These are phyloP conservation scores for Numida meleagris DNA, from an alignment of 2,113 vertebrate genomes.

Conservation along the genomic window DNA sequence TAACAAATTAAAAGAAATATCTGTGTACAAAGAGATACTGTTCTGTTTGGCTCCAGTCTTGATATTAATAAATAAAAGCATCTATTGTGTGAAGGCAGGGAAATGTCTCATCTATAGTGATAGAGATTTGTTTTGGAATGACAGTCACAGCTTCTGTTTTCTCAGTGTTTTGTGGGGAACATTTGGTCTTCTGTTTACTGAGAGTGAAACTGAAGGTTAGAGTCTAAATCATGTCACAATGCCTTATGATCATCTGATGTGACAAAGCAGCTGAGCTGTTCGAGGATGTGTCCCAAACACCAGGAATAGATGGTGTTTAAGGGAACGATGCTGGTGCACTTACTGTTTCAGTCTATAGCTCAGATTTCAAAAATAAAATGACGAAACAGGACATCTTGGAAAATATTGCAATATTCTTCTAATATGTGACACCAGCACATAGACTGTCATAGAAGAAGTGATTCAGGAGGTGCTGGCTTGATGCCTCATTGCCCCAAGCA, in stretches of 20 bases:
- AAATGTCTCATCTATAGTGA: slow-evolving; percentile 43
- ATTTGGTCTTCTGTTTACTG: slow-evolving; percentile 57
- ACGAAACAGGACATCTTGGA: neutral
- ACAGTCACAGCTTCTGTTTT: slow-evolving; percentile 55
- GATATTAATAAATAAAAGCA: slow-evolving; percentile 64
- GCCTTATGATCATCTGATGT: slow-evolving; percentile 32
- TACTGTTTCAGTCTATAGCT: neutral
- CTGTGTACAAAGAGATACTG: slow-evolving; percentile 48
- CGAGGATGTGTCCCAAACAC: neutral
- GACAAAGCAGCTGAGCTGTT: slow-evolving; percentile 57
- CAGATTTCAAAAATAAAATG: neutral
- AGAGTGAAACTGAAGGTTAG: slow-evolving; percentile 54
- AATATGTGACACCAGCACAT: neutral
- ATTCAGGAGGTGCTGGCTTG: slow-evolving; percentile 40
- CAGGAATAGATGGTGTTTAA: neutral
- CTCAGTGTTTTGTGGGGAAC: slow-evolving; percentile 36
- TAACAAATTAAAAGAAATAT: slow-evolving; percentile 59
- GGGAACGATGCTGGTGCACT: neutral
- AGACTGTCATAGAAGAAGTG: neutral
- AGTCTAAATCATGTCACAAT: slow-evolving; percentile 50
- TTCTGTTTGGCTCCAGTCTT: slow-evolving; percentile 37
- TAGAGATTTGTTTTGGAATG: slow-evolving; percentile 62
- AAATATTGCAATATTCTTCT: neutral
- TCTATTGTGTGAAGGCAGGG: slow-evolving; percentile 39
- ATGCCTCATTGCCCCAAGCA: slow-evolving; percentile 38